Evolutionary conservation across 2,797 vertebrate genomes (phyloP).

Genomic region (Acanthurus tractus): DNA sequence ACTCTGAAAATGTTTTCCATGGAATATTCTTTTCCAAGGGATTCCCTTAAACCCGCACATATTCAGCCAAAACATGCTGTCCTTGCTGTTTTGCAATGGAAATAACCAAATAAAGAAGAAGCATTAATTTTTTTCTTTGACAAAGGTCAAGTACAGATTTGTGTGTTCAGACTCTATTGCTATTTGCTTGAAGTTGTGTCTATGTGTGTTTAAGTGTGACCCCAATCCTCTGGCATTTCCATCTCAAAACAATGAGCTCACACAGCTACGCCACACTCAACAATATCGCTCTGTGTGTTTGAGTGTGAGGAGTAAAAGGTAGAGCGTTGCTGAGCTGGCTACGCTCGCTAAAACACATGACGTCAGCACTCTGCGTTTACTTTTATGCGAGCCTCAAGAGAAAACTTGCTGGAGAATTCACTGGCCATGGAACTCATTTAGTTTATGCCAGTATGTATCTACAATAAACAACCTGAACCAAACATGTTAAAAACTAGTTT

Average conservation of each 20-base stretch:
- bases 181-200: conserved; percentile 37
- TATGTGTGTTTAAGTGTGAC: conserved; percentile 63
- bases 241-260: conserved; percentile 84
- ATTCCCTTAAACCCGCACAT: conserved; percentile 46
- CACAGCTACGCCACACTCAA: conserved; percentile 73
- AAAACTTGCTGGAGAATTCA: conserved; percentile 41
- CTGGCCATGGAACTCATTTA: conserved; percentile 43
- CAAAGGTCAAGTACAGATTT: conserved; percentile 31
- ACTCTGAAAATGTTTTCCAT: conserved; percentile 67
- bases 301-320: conserved; percentile 60
- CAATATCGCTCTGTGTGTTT: conserved; percentile 72
- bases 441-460: conserved; percentile 13
- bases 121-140: conserved; percentile 14
- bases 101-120: conserved; percentile 30
- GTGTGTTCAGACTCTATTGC: conserved; percentile 19
- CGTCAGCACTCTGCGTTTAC: conserved; percentile 70
- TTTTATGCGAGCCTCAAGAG: conserved; percentile 66
- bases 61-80: conserved; percentile 12
- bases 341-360: conserved; percentile 58
- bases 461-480: conserved; percentile 24
- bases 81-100: conserved; percentile 35
- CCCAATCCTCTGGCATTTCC: conserved; percentile 80
- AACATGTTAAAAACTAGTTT: conserved; percentile 13
- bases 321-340: conserved; percentile 70
- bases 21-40: conserved; percentile 62